These are phyloP conservation scores for Pavo muticus DNA, from an alignment of 2,113 vertebrate genomes.

Conservation along the genomic window DNA sequence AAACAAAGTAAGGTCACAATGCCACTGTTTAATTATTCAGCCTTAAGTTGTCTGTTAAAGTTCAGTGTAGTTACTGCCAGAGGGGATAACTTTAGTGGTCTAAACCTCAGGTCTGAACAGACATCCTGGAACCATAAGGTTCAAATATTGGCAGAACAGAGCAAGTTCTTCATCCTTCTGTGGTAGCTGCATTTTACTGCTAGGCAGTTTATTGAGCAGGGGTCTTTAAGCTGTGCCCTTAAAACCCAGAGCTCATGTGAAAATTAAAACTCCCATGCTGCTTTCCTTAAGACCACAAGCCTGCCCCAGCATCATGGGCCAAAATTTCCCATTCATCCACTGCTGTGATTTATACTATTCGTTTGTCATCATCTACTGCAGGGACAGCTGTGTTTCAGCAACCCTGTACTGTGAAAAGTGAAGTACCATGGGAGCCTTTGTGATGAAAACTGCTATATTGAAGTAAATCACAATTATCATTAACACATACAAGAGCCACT, in stretches of 20 bases:
- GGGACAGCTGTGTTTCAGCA: slow-evolving; percentile 1
- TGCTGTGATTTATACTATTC: background rate
- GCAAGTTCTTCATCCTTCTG: slow-evolving; percentile 13
- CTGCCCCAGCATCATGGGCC: background rate
- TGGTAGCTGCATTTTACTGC: slow-evolving; percentile 7
- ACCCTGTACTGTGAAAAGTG: background rate
- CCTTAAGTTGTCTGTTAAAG: slow-evolving; percentile 58
- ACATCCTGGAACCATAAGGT: slow-evolving; percentile 34
- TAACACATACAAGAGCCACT: background rate
- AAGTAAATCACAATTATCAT: slow-evolving; percentile 21
- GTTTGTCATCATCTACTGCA: background rate
- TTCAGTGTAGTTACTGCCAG: background rate
- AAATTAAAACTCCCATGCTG: background rate
- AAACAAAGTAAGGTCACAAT: slow-evolving; percentile 11
- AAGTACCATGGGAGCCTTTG: background rate
- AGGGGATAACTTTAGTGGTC: background rate
- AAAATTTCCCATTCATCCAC: background rate
- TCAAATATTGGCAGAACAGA: slow-evolving; percentile 27
- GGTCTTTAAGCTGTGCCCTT: background rate
- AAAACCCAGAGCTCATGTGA: background rate
- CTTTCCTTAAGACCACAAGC: background rate
- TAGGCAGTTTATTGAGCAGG: background rate
- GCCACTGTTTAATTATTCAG: slow-evolving; percentile 50
- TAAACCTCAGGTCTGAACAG: slow-evolving; percentile 29
- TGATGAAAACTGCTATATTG: background rate